Evolutionary conservation across 2,797 vertebrate genomes (phyloP).

Genomic region (Brachyalestes nurse): DNA sequence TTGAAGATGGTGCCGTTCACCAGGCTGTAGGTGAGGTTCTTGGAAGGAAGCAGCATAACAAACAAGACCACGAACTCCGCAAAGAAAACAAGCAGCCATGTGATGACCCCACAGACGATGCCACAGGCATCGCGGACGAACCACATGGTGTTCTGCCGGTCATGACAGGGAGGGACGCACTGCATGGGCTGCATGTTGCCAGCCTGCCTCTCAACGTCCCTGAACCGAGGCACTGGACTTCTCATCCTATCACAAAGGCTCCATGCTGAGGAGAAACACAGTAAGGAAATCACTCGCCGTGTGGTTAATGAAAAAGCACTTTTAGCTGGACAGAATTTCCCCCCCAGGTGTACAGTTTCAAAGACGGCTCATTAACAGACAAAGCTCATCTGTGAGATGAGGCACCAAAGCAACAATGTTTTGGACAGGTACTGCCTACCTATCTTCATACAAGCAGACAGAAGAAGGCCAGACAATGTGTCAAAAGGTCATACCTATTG

Average conservation of each 20-base stretch:
- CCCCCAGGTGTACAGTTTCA: neutral
- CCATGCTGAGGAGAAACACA: conserved; percentile 46
- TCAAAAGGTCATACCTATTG: conserved; percentile 28
- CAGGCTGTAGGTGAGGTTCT: conserved; percentile 89
- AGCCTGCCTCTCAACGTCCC: conserved; percentile 88
- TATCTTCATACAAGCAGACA: neutral
- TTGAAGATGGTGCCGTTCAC: conserved; percentile 94
- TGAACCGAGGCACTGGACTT: conserved; percentile 87
- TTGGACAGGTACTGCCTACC: neutral
- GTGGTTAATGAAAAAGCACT: conserved; percentile 8
- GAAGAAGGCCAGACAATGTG: neutral
- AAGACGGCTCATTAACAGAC: neutral
- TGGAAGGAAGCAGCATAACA: conserved; percentile 94
- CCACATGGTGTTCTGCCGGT: conserved; percentile 88
- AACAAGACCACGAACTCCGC: conserved; percentile 97
- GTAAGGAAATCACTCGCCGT: neutral
- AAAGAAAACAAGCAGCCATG: conserved; percentile 95
- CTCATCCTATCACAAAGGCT: conserved; percentile 83
- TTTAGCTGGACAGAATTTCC: neutral
- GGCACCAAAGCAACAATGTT: neutral
- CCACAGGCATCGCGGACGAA: conserved; percentile 96
- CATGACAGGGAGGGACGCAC: conserved; percentile 79
- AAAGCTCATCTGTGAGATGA: neutral
- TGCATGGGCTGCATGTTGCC: conserved; percentile 79
- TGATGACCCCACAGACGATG: conserved; percentile 91